A percentile compares a stretch with the other conserved stretches of the same genome.
Conservation (phyloP, 2,888 invertebrate species). For the Netelia melanura region DNA sequence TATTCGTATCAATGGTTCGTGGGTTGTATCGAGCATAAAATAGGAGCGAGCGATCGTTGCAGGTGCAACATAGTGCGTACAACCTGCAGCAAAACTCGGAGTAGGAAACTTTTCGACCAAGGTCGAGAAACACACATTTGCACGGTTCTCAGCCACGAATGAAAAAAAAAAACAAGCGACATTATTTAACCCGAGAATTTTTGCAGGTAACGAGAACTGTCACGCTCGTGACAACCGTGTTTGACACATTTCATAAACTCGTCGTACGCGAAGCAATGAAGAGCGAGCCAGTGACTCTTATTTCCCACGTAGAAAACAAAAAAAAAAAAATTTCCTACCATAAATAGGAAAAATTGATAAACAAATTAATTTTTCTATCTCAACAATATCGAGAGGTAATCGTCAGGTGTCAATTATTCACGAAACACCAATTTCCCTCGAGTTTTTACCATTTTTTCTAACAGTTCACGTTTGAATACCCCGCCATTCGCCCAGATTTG, state of each 20-base stretch:
- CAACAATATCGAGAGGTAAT: no score
- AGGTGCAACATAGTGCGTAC: conserved; percentile 39
- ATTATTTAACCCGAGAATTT: conserved; percentile 33
- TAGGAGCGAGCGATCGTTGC: conserved; percentile 19
- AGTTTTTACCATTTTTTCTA: no score
- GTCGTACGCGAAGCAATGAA: not conserved
- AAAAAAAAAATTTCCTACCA: not conserved
- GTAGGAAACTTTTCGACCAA: conserved; percentile 34
- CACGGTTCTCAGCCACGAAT: not conserved
- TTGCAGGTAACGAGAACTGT: not conserved
- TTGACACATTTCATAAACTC: conserved; percentile 50
- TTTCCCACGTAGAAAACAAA: conserved; percentile 1
- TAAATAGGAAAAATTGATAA: no score
- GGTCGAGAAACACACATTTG: conserved; percentile 21
- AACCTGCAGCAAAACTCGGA: conserved; percentile 28
- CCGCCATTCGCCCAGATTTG: no score
- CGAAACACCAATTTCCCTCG: no score
- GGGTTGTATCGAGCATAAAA: conserved; percentile 16
- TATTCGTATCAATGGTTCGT: conserved; percentile 24
- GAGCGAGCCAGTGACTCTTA: not conserved
- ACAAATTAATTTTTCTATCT: no score
- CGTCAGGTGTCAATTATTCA: no score
- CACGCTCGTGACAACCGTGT: conserved; percentile 16
- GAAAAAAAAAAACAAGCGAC: not conserved
- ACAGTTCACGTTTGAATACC: no score